Evolutionary conservation across 2,888 invertebrate species (phyloP).

Genomic region (Endotricha flammealis): DNA sequence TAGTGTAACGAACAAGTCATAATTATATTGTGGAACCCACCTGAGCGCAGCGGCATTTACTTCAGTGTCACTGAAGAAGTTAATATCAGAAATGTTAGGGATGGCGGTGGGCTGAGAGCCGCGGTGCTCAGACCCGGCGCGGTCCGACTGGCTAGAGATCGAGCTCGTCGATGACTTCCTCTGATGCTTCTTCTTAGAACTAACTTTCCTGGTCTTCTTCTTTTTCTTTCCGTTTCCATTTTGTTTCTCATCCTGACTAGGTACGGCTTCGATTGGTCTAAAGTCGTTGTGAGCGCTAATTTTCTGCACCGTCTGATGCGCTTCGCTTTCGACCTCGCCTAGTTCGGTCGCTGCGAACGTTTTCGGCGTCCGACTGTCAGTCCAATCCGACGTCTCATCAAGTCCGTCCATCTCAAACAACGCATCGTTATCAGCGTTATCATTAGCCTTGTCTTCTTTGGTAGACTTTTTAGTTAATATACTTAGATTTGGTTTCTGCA

Average conservation of each 20-base stretch:
- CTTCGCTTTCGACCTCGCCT: constrained; percentile 61
- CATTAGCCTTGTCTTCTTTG: constrained; percentile 39
- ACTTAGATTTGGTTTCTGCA: constrained; percentile 77
- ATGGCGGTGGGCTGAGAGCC: constrained; percentile 49
- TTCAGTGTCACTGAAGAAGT: constrained; percentile 97
- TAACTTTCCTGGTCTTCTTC: constrained; percentile 87
- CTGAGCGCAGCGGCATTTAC: constrained; percentile 81
- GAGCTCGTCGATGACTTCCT: constrained; percentile 82
- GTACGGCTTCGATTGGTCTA: constrained; percentile 73
- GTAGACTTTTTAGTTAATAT: constrained; percentile 65
- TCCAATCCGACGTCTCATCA: constrained; percentile 74
- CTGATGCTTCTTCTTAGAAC: constrained; percentile 89
- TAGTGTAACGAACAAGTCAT: too few species aligned
- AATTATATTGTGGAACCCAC: constrained; percentile 66
- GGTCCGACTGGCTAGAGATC: constrained; percentile 72
- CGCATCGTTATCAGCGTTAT: constrained; percentile 74
- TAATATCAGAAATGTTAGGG: constrained; percentile 53
- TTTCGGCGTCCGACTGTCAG: constrained; percentile 69
- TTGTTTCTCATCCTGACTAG: constrained; percentile 70
- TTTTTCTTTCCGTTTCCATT: constrained; percentile 82
- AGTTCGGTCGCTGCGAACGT: constrained; percentile 77
- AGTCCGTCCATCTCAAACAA: constrained; percentile 83
- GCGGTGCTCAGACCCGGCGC: constrained; percentile 66
- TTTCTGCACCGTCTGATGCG: constrained; percentile 77
- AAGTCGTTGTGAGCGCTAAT: constrained; percentile 82